Evolutionary conservation across 2,113 vertebrate genomes (phyloP), one percentile per base, ranked within the genome.

Genomic region (Callospermophilus lateralis): DNA sequence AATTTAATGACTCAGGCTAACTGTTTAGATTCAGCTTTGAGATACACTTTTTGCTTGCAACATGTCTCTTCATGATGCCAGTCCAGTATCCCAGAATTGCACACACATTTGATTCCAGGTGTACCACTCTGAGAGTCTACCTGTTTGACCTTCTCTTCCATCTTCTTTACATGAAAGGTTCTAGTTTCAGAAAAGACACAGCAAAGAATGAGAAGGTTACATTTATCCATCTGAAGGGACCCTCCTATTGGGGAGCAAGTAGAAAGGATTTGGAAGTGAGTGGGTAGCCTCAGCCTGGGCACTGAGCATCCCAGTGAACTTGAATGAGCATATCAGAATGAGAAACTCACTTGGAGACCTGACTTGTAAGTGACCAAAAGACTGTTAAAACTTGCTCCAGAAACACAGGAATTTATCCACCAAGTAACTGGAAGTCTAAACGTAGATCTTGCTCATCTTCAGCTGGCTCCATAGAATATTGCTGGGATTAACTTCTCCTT

Each of bases 121-220:
- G 1, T 0, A 76, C 34, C 37, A 39, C 22, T 58, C 17, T 45
- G 70, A 84, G 39, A 58, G n/a, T 94, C n/a, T 63, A 80, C 12
- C n/a, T 90, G 3, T 28, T 87, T 84, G 32, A 74, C 92, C 51
- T 79, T 30, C 20, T 84, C 45, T 53, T 87, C 37, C 45, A 9
- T 42, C 15, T 76, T 88, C 34, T 84, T 90, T 63, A 45, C 48
- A 0, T 63, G 67, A 73, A 97, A 53, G 3, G 63, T 91, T 72
- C 39, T 42, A 63, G 48, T 79, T 39, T 97, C 39, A 68, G 68
- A 16, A 92, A 92, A 94, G 93, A 73, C 26, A 73, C 7, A 77
- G 45, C 45, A 76, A 63, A 16, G 19, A 73, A 88, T 61, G 30
- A 80, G 24, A 67, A 45, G 9, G 9, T 20, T 78, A 61, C 9